Evolutionary conservation across 2,888 invertebrate genomes (phyloP).

Genomic region (Metalampra italica): DNA sequence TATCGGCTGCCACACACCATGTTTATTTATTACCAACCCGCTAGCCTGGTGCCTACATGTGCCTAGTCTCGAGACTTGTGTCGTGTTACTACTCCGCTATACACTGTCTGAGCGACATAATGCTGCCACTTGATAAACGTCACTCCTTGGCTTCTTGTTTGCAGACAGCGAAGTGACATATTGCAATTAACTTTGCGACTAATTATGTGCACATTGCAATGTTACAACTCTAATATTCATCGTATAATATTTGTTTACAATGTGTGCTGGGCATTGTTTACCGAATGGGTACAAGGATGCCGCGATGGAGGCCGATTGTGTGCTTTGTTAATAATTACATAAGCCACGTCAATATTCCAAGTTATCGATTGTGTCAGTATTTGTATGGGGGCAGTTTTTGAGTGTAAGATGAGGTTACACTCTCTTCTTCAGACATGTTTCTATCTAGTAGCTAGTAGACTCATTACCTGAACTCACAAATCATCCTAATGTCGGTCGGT

Average conservation of each 20-base stretch:
- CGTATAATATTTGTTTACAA: constrained; percentile 64
- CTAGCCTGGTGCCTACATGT: constrained; percentile 39
- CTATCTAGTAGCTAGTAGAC: no score
- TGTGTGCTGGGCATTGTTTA: constrained; percentile 62
- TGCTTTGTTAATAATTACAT: constrained; percentile 72
- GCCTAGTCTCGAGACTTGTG: constrained; percentile 24
- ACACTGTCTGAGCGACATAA: constrained; percentile 18
- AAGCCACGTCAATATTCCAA: constrained; percentile 46
- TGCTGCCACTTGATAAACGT: constrained; percentile 21
- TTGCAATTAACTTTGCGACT: constrained; percentile 23
- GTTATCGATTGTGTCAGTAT: constrained; percentile 52
- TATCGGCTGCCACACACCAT: constrained; percentile 69
- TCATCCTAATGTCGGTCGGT: no score
- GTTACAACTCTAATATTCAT: constrained; percentile 54
- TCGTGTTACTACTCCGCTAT: constrained; percentile 19
- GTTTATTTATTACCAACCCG: constrained; percentile 70
- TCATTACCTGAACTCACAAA: no score
- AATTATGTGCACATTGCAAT: constrained; percentile 24
- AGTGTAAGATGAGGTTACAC: no score
- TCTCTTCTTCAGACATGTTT: no score
- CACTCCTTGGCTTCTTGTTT: constrained; percentile 18
- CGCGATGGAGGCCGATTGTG: constrained; percentile 59
- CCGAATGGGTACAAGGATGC: constrained; percentile 66
- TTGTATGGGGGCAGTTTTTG: constrained; percentile 19
- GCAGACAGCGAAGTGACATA: constrained; percentile 24